phyloP scores from a whole-genome alignment of 2,888 invertebrate genomes.

The Pilophorus perplexus region DNA sequence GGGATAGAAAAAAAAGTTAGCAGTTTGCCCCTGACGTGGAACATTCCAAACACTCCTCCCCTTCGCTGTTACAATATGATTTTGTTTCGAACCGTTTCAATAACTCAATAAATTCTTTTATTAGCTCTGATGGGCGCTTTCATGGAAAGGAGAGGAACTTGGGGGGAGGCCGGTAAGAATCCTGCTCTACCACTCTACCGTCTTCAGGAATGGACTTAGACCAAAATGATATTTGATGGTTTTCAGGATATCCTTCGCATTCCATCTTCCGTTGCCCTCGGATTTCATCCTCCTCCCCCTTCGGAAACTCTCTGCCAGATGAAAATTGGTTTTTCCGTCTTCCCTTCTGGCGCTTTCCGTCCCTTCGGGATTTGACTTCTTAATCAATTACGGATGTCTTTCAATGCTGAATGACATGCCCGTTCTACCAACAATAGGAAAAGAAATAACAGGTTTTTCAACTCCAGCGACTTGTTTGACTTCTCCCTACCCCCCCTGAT shows the following conservation, averaged over 20 bases:
- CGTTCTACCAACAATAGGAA: no score
- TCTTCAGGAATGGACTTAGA: no score
- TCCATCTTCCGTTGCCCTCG: slow-evolving; percentile 5
- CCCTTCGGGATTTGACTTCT: no score
- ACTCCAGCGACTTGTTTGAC: no score
- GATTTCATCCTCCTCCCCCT: slow-evolving; percentile 5
- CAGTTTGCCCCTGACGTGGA: background rate
- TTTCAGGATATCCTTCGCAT: slow-evolving; percentile 15
- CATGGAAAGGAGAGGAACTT: background rate
- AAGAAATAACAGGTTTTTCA: no score
- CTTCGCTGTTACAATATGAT: no score
- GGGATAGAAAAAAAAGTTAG: background rate
- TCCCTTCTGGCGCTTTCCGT: no score
- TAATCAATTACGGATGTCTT: slow-evolving; percentile 8
- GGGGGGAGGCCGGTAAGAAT: background rate
- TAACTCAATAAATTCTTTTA: slow-evolving; percentile 30
- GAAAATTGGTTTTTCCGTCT: slow-evolving; percentile 15
- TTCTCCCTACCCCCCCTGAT: no score
- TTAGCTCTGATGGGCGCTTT: slow-evolving; percentile 28
- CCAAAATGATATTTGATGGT: slow-evolving; percentile 19
- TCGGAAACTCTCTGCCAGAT: background rate
- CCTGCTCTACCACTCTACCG: no score
- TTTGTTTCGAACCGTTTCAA: slow-evolving; percentile 27
- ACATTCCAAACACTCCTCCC: background rate
- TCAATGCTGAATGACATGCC: no score